Evolutionary conservation across 2,797 vertebrate genomes (phyloP), one percentile per base, ranked within the genome.

Genomic region (Pachyuromys duprasi): DNA sequence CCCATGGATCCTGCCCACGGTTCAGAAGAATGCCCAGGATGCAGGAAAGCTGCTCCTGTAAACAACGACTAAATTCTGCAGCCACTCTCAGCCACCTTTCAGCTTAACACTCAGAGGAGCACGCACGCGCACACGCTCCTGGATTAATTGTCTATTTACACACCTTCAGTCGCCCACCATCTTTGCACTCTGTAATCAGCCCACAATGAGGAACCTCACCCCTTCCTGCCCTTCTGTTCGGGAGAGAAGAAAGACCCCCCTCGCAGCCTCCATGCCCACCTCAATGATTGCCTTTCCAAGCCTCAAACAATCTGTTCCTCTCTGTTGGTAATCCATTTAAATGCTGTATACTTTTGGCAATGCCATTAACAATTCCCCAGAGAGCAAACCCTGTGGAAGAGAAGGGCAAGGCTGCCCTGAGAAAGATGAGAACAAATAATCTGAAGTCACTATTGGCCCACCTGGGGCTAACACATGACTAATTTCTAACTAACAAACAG

Each of bases 51-150:
- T 82, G 57, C 87, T 94, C 76, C 36, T 31, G 78, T 92, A 95
- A 97, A 96, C 76, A 96, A 90, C 95, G 62, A 91, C 93, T 88
- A 91, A 96, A 90, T 65, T 86, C 33, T 55, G 2, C 36, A 36
- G 55, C 79, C 86, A 67, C 87, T 91, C 87, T 88, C 86, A 84
- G 57, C 86, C 89, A 78, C 94, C 83, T 92, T 86, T 89, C 62
- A 82, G 79, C 26, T 93, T 94, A 81, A 82, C 72, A 88, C 92
- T 91, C 1, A 2, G 90, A 94, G 39, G 80, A 94, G 63, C 55
- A 33, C 80, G 80, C 28, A 80, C 82, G 84, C 88, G 82, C 75
- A 53, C 3, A 26, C 57, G 79, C 33, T 89, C 39, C 24, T 31
- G 72, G 49, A 93, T 91, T 76, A 96, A 95, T 42, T 60, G 39